Evolutionary conservation across 2,888 invertebrate species (phyloP).

Genomic region (Mythimna pallens): DNA sequence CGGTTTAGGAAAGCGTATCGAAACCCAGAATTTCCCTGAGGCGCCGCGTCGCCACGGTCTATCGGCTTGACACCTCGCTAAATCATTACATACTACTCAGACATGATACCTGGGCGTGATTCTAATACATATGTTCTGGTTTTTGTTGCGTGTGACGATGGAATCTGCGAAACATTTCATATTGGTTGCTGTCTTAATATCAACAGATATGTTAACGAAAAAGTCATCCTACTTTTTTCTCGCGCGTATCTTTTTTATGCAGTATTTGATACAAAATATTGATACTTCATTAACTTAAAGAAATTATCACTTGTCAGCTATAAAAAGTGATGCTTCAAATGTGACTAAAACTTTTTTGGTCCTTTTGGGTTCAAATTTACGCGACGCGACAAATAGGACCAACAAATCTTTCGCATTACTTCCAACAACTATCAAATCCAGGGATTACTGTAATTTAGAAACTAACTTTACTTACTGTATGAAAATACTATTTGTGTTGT

Average conservation of each 20-base stretch:
- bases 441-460: too few relatives aligned
- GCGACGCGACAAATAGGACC: background rate
- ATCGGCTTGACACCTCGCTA: slow-evolving; percentile 66
- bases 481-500: slow-evolving; percentile 11
- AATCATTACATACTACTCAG: slow-evolving; percentile 49
- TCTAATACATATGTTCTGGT: slow-evolving; percentile 32
- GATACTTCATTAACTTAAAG: too few relatives aligned
- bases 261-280: background rate
- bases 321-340: background rate
- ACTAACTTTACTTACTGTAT: background rate
- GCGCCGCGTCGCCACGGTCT: slow-evolving; percentile 64
- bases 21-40: slow-evolving; percentile 71
- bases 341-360: background rate
- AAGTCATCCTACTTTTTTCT: too few relatives aligned
- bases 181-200: background rate
- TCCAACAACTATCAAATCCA: too few relatives aligned
- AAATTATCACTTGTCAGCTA: too few relatives aligned
- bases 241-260: too few relatives aligned
- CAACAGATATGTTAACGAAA: background rate
- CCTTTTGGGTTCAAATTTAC: background rate
- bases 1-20: slow-evolving; percentile 72
- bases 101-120: slow-evolving; percentile 47
- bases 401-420: background rate
- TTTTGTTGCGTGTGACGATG: slow-evolving; percentile 2
- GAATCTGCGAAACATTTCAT: background rate